These are phyloP conservation scores for Crotalus viridis DNA, from an alignment of 2,113 vertebrate species.

Conservation along the genomic window DNA sequence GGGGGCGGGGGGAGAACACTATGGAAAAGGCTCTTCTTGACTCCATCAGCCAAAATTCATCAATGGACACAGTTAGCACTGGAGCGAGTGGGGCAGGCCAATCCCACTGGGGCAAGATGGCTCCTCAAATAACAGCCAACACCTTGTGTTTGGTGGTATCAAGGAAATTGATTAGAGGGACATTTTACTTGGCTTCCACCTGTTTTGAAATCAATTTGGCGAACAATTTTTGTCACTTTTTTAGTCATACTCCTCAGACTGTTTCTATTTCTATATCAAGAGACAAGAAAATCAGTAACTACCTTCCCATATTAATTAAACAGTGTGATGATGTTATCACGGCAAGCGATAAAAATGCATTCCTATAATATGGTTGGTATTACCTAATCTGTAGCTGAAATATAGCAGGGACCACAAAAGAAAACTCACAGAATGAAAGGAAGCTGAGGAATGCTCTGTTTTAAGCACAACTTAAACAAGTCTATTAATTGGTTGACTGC, in stretches of 20 bases:
- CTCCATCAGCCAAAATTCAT: neutral
- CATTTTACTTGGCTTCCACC: neutral
- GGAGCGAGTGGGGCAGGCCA: neutral
- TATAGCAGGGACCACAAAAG: neutral
- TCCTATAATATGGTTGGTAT: slow-evolving; percentile 44
- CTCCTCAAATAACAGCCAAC: neutral
- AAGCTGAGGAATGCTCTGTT: neutral
- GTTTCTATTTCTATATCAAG: slow-evolving; percentile 23
- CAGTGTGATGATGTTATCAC: slow-evolving; percentile 48
- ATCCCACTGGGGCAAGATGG: neutral
- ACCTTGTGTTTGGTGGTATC: neutral
- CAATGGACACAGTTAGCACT: neutral
- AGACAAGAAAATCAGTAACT: slow-evolving; percentile 23
- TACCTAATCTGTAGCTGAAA: slow-evolving; percentile 34
- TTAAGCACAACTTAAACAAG: slow-evolving; percentile 23
- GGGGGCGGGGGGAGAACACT: neutral
- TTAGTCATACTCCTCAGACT: neutral
- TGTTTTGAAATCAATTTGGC: neutral
- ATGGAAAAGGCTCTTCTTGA: neutral
- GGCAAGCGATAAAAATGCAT: slow-evolving; percentile 35
- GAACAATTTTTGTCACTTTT: neutral
- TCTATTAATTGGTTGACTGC: neutral
- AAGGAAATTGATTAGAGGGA: neutral
- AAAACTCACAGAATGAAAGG: neutral
- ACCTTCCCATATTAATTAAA: slow-evolving; percentile 52